Conservation (phyloP, 1,140 invertebrate species). For the Monochamus saltuarius region DNA sequence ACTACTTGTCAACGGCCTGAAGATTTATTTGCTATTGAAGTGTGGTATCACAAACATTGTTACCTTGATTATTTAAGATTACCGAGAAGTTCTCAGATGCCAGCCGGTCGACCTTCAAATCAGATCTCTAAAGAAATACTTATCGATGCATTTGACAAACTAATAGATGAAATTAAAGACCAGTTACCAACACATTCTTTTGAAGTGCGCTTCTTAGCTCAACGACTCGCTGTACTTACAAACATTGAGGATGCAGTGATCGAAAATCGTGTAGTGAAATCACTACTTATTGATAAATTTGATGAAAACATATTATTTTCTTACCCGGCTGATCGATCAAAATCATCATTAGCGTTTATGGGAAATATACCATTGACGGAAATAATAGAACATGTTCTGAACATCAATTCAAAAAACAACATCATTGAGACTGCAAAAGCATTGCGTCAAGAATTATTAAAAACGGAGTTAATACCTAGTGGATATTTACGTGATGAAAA, state of each 20-base stretch:
- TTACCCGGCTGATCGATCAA: constrained; percentile 24
- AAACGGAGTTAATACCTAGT: constrained; percentile 18
- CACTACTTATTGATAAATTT: constrained; percentile 17
- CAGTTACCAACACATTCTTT: constrained; percentile 21
- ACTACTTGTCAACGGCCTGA: constrained; percentile 5
- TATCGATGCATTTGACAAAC: constrained; percentile 20
- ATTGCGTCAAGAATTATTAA: constrained; percentile 20
- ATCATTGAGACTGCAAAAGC: constrained; percentile 11
- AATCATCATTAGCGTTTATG: constrained; percentile 26
- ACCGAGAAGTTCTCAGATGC: constrained; percentile 4
- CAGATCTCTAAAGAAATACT: constrained; percentile 21
- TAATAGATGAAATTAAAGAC: constrained; percentile 25
- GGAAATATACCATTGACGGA: constrained; percentile 18
- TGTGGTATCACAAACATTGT: constrained; percentile 14
- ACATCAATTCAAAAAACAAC: constrained; percentile 13
- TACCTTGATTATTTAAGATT: constrained; percentile 13
- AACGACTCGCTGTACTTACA: constrained; percentile 26
- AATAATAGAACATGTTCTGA: constrained; percentile 22
- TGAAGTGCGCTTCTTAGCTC: constrained; percentile 23
- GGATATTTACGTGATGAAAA: constrained; percentile 17
- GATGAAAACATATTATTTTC: constrained; percentile 29
- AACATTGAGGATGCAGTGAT: constrained; percentile 20
- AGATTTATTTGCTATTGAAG: constrained; percentile 17
- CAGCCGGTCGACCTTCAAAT: constrained; percentile 13
- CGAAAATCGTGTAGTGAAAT: constrained; percentile 26